Base-by-base conservation (phyloP, 1,140 invertebrate genomes). In the Scaptodrosophila lebanonensis region DNA sequence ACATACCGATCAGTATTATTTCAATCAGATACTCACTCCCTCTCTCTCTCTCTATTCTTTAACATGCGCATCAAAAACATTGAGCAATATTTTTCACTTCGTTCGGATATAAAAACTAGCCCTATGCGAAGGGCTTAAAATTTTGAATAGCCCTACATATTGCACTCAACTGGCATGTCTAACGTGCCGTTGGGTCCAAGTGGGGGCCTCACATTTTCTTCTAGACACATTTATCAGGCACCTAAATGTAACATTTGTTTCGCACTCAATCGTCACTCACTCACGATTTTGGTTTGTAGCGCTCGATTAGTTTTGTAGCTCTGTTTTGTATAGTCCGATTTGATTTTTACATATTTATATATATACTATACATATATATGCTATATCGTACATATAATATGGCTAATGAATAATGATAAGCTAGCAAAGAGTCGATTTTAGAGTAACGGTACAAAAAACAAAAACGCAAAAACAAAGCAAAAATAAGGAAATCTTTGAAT, bases 11-110 rank as follows among this genome's bases (percentile, higher is more conserved):
- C 56, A 49, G n/a, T n/a, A n/a, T n/a, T n/a, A n/a, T n/a, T n/a
- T n/a, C n/a, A n/a, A n/a, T n/a, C n/a, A n/a, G n/a, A n/a, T n/a
- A n/a, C n/a, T n/a, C n/a, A n/a, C n/a, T n/a, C n/a, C n/a, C n/a
- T n/a, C n/a, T n/a, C n/a, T n/a, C n/a, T n/a, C n/a, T n/a, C n/a
- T 52, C 8, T 32, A 33, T 53, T 53, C 17, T 40, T 45, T 17
- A 17, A 42, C 25, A 33, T 43, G n/a, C 22, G n/a, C 15, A 42
- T 42, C 17, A 40, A 51, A 11, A n/a, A 38, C 17, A 32, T 72
- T 79, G 83, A 79, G 83, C 83, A 85, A 82, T 72, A 61, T 84
- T 84, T 85, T 70, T 76, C 83, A 85, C 83, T 85, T 85, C 83
- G 83, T 85, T 83, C 69, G 75, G 75, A 82, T 79, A 4, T 25